Conservation (phyloP, 2,113 vertebrate genomes). For the Halcyon senegalensis region DNA sequence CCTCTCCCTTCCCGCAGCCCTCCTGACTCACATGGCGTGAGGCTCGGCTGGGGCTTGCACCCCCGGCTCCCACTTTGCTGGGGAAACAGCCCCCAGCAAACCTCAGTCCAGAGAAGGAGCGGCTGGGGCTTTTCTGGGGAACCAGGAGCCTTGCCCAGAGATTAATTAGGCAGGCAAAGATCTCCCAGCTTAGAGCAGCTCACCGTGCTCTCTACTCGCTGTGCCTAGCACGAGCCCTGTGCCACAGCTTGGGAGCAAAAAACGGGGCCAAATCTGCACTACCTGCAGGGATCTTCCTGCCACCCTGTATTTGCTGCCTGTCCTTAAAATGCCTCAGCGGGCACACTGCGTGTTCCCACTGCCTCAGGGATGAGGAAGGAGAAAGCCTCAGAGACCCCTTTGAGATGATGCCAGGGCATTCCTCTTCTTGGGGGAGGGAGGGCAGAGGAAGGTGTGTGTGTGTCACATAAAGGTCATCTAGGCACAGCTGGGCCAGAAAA, state of each 20-base stretch:
- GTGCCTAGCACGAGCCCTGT: rapidly evolving
- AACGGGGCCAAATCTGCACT: background rate
- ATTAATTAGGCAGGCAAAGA: background rate
- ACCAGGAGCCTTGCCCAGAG: background rate
- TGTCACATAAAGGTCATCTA: background rate
- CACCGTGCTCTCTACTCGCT: rapidly evolving
- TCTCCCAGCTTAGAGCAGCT: background rate
- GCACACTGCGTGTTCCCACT: rapidly evolving
- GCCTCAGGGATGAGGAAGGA: background rate
- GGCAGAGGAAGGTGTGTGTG: too few relatives aligned
- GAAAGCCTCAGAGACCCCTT: background rate
- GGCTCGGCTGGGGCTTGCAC: background rate
- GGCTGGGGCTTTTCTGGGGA: background rate
- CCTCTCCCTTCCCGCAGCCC: background rate
- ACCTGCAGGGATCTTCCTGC: background rate
- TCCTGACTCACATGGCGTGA: background rate
- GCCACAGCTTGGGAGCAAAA: rapidly evolving
- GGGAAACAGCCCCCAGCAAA: background rate
- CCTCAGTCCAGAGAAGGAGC: background rate
- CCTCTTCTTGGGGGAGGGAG: background rate
- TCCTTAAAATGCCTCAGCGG: background rate
- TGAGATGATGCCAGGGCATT: rapidly evolving
- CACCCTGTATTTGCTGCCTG: background rate
- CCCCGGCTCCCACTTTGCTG: background rate
- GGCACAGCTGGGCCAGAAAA: background rate